Conservation (phyloP, 2,888 invertebrate genomes). For the Conistra vaccinii region DNA sequence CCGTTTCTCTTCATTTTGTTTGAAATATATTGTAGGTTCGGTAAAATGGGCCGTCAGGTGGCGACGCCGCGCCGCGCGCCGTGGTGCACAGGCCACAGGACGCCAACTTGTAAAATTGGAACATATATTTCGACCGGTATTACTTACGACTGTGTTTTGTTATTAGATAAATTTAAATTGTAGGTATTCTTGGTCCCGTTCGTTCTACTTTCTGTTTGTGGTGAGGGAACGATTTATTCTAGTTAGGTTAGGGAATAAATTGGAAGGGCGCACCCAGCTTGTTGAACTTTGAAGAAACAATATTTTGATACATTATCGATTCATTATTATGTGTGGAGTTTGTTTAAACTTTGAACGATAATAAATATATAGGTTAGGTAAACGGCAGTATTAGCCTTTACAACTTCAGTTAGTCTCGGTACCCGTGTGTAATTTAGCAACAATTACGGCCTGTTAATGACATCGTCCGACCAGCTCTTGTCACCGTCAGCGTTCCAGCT, state of each 20-base stretch:
- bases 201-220: constrained; percentile 5
- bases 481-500: too few species aligned
- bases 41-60: constrained; percentile 57
- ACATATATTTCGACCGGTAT: constrained; percentile 40
- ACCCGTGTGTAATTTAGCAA: neutral
- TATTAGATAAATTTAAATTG: constrained; percentile 43
- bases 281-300: neutral
- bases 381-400: neutral
- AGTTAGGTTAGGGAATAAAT: constrained; percentile 3
- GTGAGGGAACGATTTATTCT: neutral
- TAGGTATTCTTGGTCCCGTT: constrained; percentile 5
- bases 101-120: constrained; percentile 46
- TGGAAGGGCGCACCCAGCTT: neutral
- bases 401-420: neutral
- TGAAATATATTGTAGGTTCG: constrained; percentile 69
- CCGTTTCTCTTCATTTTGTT: constrained; percentile 79
- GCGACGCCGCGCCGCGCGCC: too few species aligned
- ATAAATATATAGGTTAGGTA: neutral
- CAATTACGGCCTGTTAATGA: too few species aligned
- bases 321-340: neutral
- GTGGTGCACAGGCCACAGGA: constrained; percentile 6
- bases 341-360: neutral
- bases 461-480: too few species aligned
- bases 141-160: constrained; percentile 28
- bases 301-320: neutral